Evolutionary conservation across 2,113 vertebrate species (phyloP), one percentile per base, ranked within the genome.

Genomic region (Chamaetylas fuelleborni): DNA sequence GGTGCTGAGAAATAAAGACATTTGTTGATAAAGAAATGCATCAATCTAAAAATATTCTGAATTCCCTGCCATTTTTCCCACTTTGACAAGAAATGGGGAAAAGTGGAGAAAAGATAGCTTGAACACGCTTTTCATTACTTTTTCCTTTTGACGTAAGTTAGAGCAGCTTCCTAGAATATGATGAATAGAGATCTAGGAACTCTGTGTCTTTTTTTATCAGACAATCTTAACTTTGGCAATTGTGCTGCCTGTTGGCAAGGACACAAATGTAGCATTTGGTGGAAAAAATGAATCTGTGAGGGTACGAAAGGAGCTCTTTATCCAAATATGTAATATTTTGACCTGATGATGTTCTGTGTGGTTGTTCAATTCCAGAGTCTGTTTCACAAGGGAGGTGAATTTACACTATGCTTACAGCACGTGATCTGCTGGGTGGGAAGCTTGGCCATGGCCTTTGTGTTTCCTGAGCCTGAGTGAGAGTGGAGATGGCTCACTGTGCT

Each of bases 201-300:
- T 67, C 53, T 28, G 10, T 65, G 45, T 80, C 45, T 77, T 66
- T 54, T 67, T 85, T 81, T 54, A 79, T 73, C 1, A 2, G 43
- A 45, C 47, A 61, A 9, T 82, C 74, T 86, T 82, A 19, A 40
- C 47, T 66, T 92, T 81, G 86, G 90, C 81, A 87, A 6, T 79
- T 76, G 64, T 56, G n/a, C 57, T 10, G 5, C 28, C 34, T 76
- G 29, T 50, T 90, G 88, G 92, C 91, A 85, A 89, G 58, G 81
- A 65, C 7, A 25, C 42, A 71, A 78, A 60, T 76, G 45, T 19
- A 87, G 77, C 78, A 86, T 90, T 94, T 96, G 92, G 80, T 90
- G 65, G 56, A 88, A 77, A 73, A 86, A 80, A 70, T 48, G 48
- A 90, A 6, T 80, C 16, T 70, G 26, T 84, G 77, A 74, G 92